A percentile compares a stretch with the other conserved stretches of the same genome.
phyloP scores from a whole-genome alignment of 2,888 invertebrate genomes.

The Lissocephala sabroskyi region DNA sequence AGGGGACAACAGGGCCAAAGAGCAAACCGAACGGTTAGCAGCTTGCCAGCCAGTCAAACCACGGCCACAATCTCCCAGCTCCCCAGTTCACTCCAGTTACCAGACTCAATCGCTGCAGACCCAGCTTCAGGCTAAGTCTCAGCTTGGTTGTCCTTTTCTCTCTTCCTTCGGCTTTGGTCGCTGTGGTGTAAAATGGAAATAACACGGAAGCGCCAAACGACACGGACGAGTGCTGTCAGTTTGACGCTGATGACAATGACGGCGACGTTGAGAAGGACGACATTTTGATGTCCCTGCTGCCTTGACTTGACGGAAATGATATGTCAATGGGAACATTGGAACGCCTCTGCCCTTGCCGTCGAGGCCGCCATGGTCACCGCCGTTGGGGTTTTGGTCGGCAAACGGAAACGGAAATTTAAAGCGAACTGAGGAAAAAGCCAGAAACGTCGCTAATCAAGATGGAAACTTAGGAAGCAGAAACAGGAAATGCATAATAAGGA shows the following conservation, averaged over 20 bases:
- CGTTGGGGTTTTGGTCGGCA: slow-evolving; percentile 1
- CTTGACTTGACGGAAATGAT: slow-evolving; percentile 18
- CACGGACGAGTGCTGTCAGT: not conserved
- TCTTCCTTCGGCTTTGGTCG: not conserved
- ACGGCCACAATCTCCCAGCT: no score
- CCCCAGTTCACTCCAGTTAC: no score
- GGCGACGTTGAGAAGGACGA: no score
- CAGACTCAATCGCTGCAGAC: no score
- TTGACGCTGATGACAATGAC: not conserved
- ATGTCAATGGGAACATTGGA: slow-evolving; percentile 32
- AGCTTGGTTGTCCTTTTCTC: no score
- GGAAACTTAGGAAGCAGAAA: not conserved
- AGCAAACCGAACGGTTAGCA: no score
- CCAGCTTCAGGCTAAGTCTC: no score
- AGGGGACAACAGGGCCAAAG: not conserved
- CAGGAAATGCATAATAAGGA: slow-evolving; percentile 19
- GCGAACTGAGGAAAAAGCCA: slow-evolving; percentile 7
- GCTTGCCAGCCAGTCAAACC: no score
- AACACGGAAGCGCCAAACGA: slow-evolving; percentile 1
- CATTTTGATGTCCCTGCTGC: not conserved
- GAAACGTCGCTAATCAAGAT: slow-evolving; percentile 27
- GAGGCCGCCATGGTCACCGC: not conserved
- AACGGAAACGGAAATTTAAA: slow-evolving; percentile 13
- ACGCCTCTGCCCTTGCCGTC: not conserved
- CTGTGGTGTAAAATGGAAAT: slow-evolving; percentile 1